Evolutionary conservation across 2,888 invertebrate genomes (phyloP).

Genomic region (Julus scanicus): DNA sequence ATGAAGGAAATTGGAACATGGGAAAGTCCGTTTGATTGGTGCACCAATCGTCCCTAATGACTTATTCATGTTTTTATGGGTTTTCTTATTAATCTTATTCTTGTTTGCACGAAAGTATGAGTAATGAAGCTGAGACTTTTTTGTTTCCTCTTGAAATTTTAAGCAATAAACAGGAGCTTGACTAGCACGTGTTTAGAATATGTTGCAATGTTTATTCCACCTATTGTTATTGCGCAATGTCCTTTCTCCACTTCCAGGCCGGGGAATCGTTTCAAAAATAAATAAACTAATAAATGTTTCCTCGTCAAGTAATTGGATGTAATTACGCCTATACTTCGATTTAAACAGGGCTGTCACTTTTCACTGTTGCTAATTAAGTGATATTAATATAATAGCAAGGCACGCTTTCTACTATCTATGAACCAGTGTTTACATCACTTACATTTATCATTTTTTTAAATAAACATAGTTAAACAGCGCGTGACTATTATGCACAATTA

Average conservation of each 20-base stretch:
- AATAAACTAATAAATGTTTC: not conserved
- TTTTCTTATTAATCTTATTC: not conserved
- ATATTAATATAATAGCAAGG: not conserved
- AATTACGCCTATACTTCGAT: not conserved
- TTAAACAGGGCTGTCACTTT: not conserved
- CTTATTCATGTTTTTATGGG: not conserved
- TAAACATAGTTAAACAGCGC: not conserved
- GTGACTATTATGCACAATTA: not conserved
- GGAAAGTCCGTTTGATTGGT: not conserved
- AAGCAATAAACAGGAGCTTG: not conserved
- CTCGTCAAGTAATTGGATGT: not conserved
- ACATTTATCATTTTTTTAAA: not conserved
- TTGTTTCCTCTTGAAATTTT: not conserved
- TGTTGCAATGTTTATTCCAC: not conserved
- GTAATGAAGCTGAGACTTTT: not conserved
- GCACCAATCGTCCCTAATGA: no score
- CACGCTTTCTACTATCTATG: not conserved
- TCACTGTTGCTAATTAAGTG: not conserved
- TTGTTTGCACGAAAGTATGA: not conserved
- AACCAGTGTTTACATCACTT: no score
- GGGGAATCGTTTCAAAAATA: not conserved
- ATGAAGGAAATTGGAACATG: not conserved
- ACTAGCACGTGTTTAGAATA: not conserved
- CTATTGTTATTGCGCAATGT: not conserved
- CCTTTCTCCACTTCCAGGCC: not conserved